Conservation (phyloP, 2,113 vertebrate species). For the Oenanthe melanoleuca region DNA sequence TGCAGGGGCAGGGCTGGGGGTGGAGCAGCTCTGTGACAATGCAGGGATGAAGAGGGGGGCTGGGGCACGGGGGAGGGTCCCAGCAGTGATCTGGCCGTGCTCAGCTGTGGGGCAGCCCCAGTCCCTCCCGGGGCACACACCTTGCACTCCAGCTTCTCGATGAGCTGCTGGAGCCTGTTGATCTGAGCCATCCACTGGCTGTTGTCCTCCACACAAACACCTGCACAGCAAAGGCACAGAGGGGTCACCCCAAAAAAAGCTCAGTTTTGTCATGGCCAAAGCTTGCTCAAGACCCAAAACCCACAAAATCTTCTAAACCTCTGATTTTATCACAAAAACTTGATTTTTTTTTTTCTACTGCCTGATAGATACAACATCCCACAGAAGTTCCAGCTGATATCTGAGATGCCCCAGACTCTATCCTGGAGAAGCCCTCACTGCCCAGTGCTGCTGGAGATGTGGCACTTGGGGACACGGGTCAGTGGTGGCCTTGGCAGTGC, state of each 20-base stretch:
- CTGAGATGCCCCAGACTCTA: background rate
- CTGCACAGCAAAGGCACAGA: conserved; percentile 52
- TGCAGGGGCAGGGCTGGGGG: background rate
- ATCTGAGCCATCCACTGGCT: conserved; percentile 91
- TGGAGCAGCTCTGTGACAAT: background rate
- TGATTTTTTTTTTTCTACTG: background rate
- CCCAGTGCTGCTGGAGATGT: background rate
- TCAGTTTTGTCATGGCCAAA: background rate
- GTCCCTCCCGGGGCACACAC: conserved; percentile 60
- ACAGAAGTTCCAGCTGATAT: background rate
- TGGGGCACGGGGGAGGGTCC: background rate
- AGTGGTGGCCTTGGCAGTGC: background rate
- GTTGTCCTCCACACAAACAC: conserved; percentile 77
- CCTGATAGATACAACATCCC: background rate
- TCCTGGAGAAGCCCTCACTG: background rate
- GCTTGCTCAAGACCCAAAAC: background rate
- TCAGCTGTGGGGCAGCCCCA: background rate
- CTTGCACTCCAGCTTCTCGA: conserved; percentile 93
- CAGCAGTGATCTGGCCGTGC: background rate
- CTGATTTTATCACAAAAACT: background rate
- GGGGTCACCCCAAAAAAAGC: background rate
- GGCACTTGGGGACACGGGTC: background rate
- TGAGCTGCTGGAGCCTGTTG: conserved; percentile 89
- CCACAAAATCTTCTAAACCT: background rate
- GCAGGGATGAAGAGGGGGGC: background rate